Percentiles rank a stretch among this genome's conserved stretches.
phyloP scores from a whole-genome alignment of 2,888 invertebrate genomes.

The Lucinisca nassula region DNA sequence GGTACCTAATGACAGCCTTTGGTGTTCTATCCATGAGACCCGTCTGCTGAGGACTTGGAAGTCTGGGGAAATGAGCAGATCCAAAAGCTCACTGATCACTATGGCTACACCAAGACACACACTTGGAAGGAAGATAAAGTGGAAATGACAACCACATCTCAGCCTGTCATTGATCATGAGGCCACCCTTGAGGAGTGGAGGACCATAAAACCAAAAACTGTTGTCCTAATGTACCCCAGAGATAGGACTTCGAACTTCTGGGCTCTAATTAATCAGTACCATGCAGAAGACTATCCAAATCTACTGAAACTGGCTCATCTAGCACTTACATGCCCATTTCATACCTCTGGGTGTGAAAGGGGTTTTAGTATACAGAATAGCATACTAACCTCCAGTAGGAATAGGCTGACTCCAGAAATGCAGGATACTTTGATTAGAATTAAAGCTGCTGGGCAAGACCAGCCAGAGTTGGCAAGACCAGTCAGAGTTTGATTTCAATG shows the following conservation, averaged over 20 bases:
- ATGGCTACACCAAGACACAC: neutral
- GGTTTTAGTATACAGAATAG: conserved; percentile 18
- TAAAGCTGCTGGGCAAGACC: neutral
- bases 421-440: conserved; percentile 1
- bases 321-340: conserved; percentile 3
- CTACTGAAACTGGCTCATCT: conserved; percentile 1
- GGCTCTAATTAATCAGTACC: conserved; percentile 14
- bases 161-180: conserved; percentile 16
- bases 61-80: conserved; percentile 16
- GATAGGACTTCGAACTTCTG: neutral
- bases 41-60: neutral
- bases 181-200: neutral
- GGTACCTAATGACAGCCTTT: conserved; percentile 23
- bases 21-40: conserved; percentile 18
- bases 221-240: conserved; percentile 10
- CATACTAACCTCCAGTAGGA: neutral
- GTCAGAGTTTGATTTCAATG: conserved; percentile 8
- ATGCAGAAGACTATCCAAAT: conserved; percentile 11
- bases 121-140: neutral
- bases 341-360: conserved; percentile 23
- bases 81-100: neutral
- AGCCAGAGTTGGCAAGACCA: too few species aligned
- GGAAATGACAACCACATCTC: neutral
- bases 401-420: neutral
- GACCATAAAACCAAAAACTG: neutral